Conservation (phyloP, 2,113 vertebrate genomes). For the Ancistrus triradiatus region DNA sequence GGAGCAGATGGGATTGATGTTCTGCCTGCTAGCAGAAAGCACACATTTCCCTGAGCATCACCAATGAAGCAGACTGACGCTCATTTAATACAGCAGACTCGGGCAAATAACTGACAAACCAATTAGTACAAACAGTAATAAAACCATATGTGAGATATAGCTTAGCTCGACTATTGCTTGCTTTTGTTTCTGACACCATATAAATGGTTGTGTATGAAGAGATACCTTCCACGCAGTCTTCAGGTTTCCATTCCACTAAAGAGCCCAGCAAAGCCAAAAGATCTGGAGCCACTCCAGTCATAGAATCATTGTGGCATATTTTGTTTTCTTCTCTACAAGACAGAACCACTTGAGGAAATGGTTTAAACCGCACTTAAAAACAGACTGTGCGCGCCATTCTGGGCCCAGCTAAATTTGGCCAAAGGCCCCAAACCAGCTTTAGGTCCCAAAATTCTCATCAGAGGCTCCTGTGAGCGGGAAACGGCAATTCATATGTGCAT, state of each 20-base stretch:
- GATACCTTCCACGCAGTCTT: conserved; percentile 6
- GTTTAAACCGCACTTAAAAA: conserved; percentile 57
- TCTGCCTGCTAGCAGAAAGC: conserved; percentile 33
- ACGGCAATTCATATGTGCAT: conserved; percentile 52
- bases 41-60: background rate
- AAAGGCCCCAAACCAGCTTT: conserved; percentile 52
- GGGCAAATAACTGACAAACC: conserved; percentile 9
- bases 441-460: conserved; percentile 66
- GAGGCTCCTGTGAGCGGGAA: conserved; percentile 57
- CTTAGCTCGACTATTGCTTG: background rate
- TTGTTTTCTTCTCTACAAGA: conserved; percentile 46
- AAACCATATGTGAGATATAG: conserved; percentile 2
- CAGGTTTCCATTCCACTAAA: conserved; percentile 6
- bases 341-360: conserved; percentile 60
- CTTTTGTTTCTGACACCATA: conserved; percentile 1
- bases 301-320: conserved; percentile 57
- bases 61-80: background rate
- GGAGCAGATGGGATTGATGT: conserved; percentile 34
- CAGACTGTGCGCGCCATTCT: conserved; percentile 42
- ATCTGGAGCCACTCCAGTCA: conserved; percentile 48
- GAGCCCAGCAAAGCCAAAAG: background rate
- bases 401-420: conserved; percentile 61
- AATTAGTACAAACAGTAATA: background rate
- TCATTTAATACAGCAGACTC: conserved; percentile 19
- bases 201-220: background rate